Evolutionary conservation across 2,113 vertebrate genomes (phyloP), one percentile per base, ranked within the genome.

Genomic region (Thalassarche chlororhynchos): DNA sequence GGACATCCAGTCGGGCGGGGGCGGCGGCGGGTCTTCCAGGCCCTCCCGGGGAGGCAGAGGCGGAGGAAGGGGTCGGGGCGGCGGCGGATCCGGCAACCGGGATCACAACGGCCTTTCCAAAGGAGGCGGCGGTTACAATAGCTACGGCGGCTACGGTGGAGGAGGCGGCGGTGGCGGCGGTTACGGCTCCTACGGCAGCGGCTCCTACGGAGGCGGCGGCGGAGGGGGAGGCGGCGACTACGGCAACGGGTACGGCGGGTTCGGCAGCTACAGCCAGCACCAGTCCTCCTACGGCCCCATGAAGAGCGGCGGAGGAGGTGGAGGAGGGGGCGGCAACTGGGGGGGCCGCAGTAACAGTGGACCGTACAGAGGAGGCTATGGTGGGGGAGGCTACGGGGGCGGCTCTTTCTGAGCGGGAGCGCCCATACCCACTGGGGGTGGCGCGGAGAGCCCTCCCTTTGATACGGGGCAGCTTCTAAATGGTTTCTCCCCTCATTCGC

Each of bases 201-300:
- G 98, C 19, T 98, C 98, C 52, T 98, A 98, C 19, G 98, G 98
- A 80, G 98, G 98, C 3, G 98, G 98, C 54, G 98, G 98, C 49
- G 98, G 98, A 74, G 96, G 96, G 70, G 97, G 98, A 46, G 98
- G 99, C 38, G 99, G 98, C 97, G 99, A 99, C 90, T 99, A 99
- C 93, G 99, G 99, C 87, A 99, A 99, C 97, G 99, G 99, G 95
- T 99, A 99, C 98, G 99, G 98, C 61, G 99, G 99, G 97, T 99
- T 99, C 97, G 99, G 99, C 87, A 99, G 98, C 98, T 99, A 99
- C 98, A 99, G 98, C 98, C 99, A 99, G 98, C 99, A 99, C 96
- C 98, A 98, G 97, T 99, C 99, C 72, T 98, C 97, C 57, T 99
- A 99, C 83, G 99, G 99, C 85, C 99, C 99, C 71, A 98, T 99